Evolutionary conservation across 2,113 vertebrate genomes (phyloP), one percentile per base, ranked within the genome.

Genomic region (Saimiri boliviensis): DNA sequence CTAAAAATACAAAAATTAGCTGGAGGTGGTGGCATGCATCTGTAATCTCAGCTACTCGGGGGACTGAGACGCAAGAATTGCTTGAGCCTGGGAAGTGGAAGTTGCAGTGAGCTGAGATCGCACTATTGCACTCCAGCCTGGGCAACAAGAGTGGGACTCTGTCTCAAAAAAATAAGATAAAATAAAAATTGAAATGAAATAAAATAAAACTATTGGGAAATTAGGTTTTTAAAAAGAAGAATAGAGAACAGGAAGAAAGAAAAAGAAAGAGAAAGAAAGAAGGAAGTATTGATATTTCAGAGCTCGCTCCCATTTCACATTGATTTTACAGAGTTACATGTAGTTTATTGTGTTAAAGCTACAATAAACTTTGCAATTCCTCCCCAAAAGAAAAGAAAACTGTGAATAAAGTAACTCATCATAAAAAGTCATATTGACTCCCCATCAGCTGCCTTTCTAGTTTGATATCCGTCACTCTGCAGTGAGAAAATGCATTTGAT

Each of bases 301-400:
- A 63, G 56, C 27, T 68, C 3, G 10, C 4, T 82, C 30, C 17
- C n/a, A 25, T 76, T 89, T 97, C 89, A 77, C 76, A 88, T 20
- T 74, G 77, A 13, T 8, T 47, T 89, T 71, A 16, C 1, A 35
- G 82, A 94, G 54, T 21, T 58, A 49, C 27, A 14, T 63, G 52
- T 96, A 80, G 81, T 91, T 95, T 93, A 97, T 91, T 96, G 80
- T 52, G 35, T 94, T 86, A 97, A 91, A 96, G 54, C 45, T 93
- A 88, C 74, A 87, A 79, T 93, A 85, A 91, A 97, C 94, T 73
- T 97, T 94, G 9, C 56, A 82, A 0, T 93, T 76, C 54, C 70
- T 68, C 74, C 74, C 16, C n/a, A 70, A 95, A 93, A 97, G 52
- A 94, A 90, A 95, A 68, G 89, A 83, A 95, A 73, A 94, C 80